Evolutionary conservation across 2,797 vertebrate species (phyloP), one percentile per base, ranked within the genome.

Genomic region (Lutjanus argentimaculatus): DNA sequence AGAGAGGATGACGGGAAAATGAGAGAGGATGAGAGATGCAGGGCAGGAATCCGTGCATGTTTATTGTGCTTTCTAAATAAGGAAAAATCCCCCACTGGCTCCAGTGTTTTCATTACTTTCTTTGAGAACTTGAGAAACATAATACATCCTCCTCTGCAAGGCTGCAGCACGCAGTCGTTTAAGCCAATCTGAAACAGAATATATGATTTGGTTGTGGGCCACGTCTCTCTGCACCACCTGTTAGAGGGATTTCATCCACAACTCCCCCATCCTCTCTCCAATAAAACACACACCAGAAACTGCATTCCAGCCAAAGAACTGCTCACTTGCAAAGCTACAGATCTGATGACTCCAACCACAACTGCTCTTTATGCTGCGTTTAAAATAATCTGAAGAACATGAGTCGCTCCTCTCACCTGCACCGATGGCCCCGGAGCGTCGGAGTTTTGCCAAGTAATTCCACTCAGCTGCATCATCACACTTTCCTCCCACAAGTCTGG

Each of bases 21-120:
- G 19, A 46, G 52, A 25, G 66, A 72, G 52, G 59, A 74, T 6
- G 62, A 76, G 67, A 81, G 67, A 48, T n/a, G 74, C 55, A 69
- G 69, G 45, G 69, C 79, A 89, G 78, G 84, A 91, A 92, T 87
- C 89, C 53, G 22, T 72, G 77, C 19, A 17, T 85, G 85, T 92
- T 92, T 90, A 81, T 86, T 92, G 79, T 78, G 45, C 12, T 90
- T 88, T 70, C 88, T 89, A 92, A 86, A 91, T 67, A 88, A 86
- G 89, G 86, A 83, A 77, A 79, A 46, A 71, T 81, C 71, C 73
- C 81, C 53, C 40, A 36, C 71, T 59, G 43, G 61, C 72, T 65
- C 14, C 61, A 46, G 10, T 83, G 84, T 87, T 88, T 81, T 78
- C 30, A 62, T 78, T 69, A 63, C 53, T 80, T 84, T 83, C 75